Evolutionary conservation across 2,888 invertebrate genomes (phyloP), one percentile per base, ranked within the genome.

Genomic region (Aphodius granarius): DNA sequence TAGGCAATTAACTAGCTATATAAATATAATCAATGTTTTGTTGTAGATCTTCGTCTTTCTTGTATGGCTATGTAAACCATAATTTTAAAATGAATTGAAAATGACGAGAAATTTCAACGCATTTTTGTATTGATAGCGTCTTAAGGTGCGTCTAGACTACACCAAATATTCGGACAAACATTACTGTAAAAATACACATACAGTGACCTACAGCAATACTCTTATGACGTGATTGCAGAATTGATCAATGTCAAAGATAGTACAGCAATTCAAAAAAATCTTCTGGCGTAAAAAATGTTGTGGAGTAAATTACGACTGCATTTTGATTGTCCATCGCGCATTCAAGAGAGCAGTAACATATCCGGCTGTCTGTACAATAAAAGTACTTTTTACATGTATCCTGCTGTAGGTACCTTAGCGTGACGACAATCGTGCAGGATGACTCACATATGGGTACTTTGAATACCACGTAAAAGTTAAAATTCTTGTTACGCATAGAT

Each of bases 221-320:
- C n/a, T n/a, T n/a, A n/a, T n/a, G n/a, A n/a, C n/a, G n/a, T n/a
- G n/a, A n/a, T n/a, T n/a, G n/a, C n/a, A n/a, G n/a, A n/a, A n/a
- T 22, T 21, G 68, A 68, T 68, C 68, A 68, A 68, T 68, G 68
- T 68, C 68, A 68, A 68, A 20, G 68, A 68, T 68, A 20, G 2
- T 68, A 18, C 68, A 20, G 68, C 20, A 68, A 68, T 68, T 68
- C 20, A 20, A 68, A 68, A 68, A 66, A 22, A 68, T 21, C 18
- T 19, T 21, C 17, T 66, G 21, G 68, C 16, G 20, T 20, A n/a
- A n/a, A n/a, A n/a, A n/a, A n/a, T n/a, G n/a, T n/a, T n/a, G n/a
- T n/a, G n/a, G n/a, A n/a, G 68, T 22, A 68, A 68, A 68, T 68
- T 68, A 68, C 68, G 21, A 15, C 9, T 68, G 68, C 68, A 68